These are phyloP conservation scores for Abscondita cerata DNA, from an alignment of 2,888 invertebrate species.

Conservation along the genomic window DNA sequence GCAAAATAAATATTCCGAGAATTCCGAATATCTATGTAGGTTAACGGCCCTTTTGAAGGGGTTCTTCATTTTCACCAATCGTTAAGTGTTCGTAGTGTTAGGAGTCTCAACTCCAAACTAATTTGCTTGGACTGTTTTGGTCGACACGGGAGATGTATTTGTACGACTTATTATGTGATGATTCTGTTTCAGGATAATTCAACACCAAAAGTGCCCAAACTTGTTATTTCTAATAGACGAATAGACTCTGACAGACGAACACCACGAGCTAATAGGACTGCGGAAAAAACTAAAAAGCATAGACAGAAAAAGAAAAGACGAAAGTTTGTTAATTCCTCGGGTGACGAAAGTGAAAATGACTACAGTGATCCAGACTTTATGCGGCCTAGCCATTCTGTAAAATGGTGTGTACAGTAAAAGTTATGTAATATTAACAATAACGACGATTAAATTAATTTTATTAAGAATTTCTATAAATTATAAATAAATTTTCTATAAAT, in stretches of 20 bases:
- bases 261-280: conserved; percentile 54
- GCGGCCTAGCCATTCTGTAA: conserved; percentile 52
- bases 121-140: too few relatives aligned
- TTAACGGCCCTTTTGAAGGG: too few relatives aligned
- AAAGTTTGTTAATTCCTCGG: conserved; percentile 62
- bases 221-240: conserved; percentile 60
- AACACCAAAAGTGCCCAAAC: conserved; percentile 61
- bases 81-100: too few relatives aligned
- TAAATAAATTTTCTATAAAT: conserved; percentile 33
- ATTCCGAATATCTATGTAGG: too few relatives aligned
- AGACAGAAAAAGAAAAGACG: conserved; percentile 64
- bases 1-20: too few relatives aligned
- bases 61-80: too few relatives aligned
- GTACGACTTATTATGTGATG: neutral
- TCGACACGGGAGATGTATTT: too few relatives aligned
- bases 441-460: conserved; percentile 37
- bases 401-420: conserved; percentile 52
- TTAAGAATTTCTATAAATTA: conserved; percentile 44
- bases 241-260: conserved; percentile 57
- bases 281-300: conserved; percentile 60
- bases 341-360: conserved; percentile 71
- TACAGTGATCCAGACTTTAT: conserved; percentile 66
- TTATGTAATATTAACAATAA: conserved; percentile 37
- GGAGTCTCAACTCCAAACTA: too few relatives aligned
- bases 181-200: conserved; percentile 51